Percentiles rank a stretch among this genome's conserved stretches.
phyloP scores from a whole-genome alignment of 2,888 invertebrate species.

The Tipula confusa region DNA sequence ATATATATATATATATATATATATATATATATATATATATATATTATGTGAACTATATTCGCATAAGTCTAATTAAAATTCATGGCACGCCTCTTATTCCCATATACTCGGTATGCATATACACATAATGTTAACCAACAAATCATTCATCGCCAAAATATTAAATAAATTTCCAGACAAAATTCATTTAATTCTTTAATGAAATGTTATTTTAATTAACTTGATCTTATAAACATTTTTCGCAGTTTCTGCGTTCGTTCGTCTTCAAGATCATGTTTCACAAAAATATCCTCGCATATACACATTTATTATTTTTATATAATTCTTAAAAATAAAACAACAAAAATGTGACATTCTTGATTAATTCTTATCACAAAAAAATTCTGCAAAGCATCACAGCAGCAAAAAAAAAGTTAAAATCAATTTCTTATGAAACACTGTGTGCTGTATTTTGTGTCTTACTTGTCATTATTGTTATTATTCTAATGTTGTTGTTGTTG shows the following conservation, averaged over 20 bases:
- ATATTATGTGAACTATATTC: not conserved
- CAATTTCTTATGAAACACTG: not conserved
- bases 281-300: not conserved
- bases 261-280: conserved; percentile 20
- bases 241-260: not conserved
- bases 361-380: not conserved
- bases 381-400: not conserved
- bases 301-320: not conserved
- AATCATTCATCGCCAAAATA: not conserved
- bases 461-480: conserved; percentile 12
- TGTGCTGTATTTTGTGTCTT: not conserved
- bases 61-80: not conserved
- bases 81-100: not conserved
- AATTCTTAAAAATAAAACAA: not conserved
- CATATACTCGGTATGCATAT: not conserved
- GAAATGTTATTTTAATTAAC: conserved; percentile 25
- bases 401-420: not conserved
- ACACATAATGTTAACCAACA: not conserved
- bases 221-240: not conserved
- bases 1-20: no score
- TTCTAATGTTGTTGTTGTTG: not conserved
- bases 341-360: conserved; percentile 6
- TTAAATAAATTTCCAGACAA: not conserved
- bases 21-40: no score
- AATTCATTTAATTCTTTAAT: conserved; percentile 25